Base-by-base conservation (phyloP, 2,888 invertebrate species). In the Pristionchus arcanus region DNA sequence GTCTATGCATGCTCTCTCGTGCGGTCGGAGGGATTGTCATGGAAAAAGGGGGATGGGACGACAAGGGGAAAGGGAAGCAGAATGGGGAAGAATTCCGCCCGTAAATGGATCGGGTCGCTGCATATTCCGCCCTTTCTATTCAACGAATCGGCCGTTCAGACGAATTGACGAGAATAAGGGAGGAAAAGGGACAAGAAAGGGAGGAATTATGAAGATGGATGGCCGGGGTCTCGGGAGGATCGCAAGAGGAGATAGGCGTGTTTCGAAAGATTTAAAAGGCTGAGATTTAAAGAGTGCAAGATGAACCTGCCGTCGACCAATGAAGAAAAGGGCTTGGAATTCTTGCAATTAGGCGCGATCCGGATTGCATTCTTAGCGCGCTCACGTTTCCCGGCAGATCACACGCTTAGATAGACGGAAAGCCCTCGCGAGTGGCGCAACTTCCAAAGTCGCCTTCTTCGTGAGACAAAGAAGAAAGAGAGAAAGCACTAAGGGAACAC, bases 181-280 rank as follows among this genome's bases (percentile, higher is more conserved):
- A 42, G 42, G 77, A 77, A 77, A 77, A 16, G 31, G 68, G 37
- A 77, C 31, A 42, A 53, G 49, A 53, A 81, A 28, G 49, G n/a
- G 49, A 81, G 49, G 49, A 81, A 81, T 81, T 81, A 81, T 81
- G 81, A 81, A 49, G 81, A 81, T 28, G 28, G 81, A 81, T 81
- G 49, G 81, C 2, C 81, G 19, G 28, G 49, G 68, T 68, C 68
- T 68, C 68, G 13, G 31, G 68, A 68, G 68, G 31, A 68, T 68
- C 16, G 9, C 13, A 68, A 59, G 59, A 21, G 59, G 25, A 59
- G 25, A 25, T 7, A 25, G 59, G 59, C 59, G 59, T 25, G 25
- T 68, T 28, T 68, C 28, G 28, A 28, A 28, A n/a, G n/a, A n/a
- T n/a, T n/a, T n/a, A n/a, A n/a, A 28, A 5, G 68, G n/a, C 5